Evolutionary conservation across 1,140 invertebrate species (phyloP).

Genomic region (Panonychus citri): DNA sequence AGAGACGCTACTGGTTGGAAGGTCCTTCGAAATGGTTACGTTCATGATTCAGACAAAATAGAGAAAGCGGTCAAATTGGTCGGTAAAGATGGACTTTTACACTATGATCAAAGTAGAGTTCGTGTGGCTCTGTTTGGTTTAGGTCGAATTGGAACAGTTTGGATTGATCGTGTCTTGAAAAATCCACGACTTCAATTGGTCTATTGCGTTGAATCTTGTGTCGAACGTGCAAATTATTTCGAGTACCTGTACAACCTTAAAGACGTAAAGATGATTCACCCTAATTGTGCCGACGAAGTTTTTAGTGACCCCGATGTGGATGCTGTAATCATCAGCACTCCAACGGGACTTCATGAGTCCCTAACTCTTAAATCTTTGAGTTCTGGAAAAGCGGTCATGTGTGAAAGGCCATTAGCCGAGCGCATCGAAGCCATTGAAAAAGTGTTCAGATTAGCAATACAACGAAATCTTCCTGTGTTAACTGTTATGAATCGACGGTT

Average conservation of each 20-base stretch:
- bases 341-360: slow-evolving; percentile 34
- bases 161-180: slow-evolving; percentile 29
- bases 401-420: slow-evolving; percentile 45
- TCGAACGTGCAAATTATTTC: slow-evolving; percentile 25
- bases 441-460: slow-evolving; percentile 34
- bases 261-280: slow-evolving; percentile 24
- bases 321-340: slow-evolving; percentile 33
- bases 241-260: slow-evolving; percentile 29
- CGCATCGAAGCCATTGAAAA: slow-evolving; percentile 26
- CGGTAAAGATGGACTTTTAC: neutral
- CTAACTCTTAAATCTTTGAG: slow-evolving; percentile 33
- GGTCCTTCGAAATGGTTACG: neutral
- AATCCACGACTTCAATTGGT: slow-evolving; percentile 30
- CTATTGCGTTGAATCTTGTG: slow-evolving; percentile 34
- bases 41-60: neutral
- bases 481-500: slow-evolving; percentile 21
- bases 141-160: slow-evolving; percentile 36
- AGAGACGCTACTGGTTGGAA: neutral
- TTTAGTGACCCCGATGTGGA: slow-evolving; percentile 31
- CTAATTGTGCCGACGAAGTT: slow-evolving; percentile 27
- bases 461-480: slow-evolving; percentile 28
- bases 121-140: slow-evolving; percentile 32
- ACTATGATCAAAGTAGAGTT: slow-evolving; percentile 4
- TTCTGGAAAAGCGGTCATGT: slow-evolving; percentile 35
- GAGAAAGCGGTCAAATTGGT: neutral